Conservation (phyloP, 2,888 invertebrate genomes). For the Acanthococcus lagerstroemiae region DNA sequence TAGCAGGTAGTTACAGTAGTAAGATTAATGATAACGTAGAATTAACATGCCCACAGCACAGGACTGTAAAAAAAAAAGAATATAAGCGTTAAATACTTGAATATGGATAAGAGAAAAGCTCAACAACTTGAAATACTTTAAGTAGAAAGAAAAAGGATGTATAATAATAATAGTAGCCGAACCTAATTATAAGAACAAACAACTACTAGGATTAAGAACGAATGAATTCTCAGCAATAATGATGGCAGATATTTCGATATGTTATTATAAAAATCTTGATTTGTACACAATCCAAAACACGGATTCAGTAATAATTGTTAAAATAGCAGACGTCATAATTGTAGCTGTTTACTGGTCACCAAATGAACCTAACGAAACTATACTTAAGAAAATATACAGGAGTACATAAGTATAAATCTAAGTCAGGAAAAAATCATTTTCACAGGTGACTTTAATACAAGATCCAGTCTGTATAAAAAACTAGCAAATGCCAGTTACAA, state of each 20-base stretch:
- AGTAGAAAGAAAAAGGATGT: too few species aligned
- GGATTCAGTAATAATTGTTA: background rate
- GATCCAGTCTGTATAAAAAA: background rate
- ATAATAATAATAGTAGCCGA: background rate
- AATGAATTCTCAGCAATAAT: background rate
- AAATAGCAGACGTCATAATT: background rate
- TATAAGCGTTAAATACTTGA: too few species aligned
- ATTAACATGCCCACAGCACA: too few species aligned
- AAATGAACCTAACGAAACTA: background rate
- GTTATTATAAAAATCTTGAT: background rate
- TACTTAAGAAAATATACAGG: background rate
- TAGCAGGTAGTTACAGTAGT: too few species aligned
- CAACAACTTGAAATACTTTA: background rate
- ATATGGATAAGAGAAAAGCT: too few species aligned
- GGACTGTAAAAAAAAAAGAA: too few species aligned
- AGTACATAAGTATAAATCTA: background rate
- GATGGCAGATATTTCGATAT: background rate
- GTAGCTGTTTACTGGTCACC: background rate
- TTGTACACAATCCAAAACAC: background rate
- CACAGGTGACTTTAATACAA: background rate
- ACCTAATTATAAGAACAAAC: background rate
- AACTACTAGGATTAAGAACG: background rate
- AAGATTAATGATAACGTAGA: too few species aligned
- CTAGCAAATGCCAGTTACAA: background rate
- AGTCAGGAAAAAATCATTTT: background rate